A percentile compares a stretch with the other conserved stretches of the same genome.
Conservation (phyloP, 2,888 invertebrate genomes). For the Epistrophella euchroma region DNA sequence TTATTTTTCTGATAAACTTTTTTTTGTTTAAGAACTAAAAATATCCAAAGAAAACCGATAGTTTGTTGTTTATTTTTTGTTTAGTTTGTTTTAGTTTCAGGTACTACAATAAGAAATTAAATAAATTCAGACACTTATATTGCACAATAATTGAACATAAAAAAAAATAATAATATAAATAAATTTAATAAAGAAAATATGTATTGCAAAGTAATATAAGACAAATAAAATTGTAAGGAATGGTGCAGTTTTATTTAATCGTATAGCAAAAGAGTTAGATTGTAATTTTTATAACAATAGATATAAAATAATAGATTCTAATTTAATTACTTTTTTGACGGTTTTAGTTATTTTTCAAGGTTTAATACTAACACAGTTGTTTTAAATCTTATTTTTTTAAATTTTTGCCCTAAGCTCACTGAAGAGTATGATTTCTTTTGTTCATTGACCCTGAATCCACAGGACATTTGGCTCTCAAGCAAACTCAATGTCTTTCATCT, state of each 20-base stretch:
- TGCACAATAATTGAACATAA: constrained; percentile 56
- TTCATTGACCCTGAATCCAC: too few species aligned
- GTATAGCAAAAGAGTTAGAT: neutral
- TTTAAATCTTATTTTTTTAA: too few species aligned
- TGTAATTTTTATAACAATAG: neutral
- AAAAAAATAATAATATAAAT: constrained; percentile 32
- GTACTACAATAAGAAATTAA: constrained; percentile 72
- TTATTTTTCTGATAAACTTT: constrained; percentile 12
- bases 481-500: too few species aligned
- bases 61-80: constrained; percentile 11
- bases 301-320: neutral
- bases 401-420: too few species aligned
- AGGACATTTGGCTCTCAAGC: too few species aligned
- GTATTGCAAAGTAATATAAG: constrained; percentile 49
- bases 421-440: too few species aligned
- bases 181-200: neutral
- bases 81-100: constrained; percentile 57
- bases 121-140: constrained; percentile 61
- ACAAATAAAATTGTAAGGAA: constrained; percentile 30
- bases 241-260: constrained; percentile 47
- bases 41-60: constrained; percentile 18
- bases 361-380: neutral
- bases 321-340: constrained; percentile 8
- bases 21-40: neutral
- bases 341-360: neutral